Base-by-base conservation (phyloP, 1,140 invertebrate genomes). In the Pseudomyrmex sp. region DNA sequence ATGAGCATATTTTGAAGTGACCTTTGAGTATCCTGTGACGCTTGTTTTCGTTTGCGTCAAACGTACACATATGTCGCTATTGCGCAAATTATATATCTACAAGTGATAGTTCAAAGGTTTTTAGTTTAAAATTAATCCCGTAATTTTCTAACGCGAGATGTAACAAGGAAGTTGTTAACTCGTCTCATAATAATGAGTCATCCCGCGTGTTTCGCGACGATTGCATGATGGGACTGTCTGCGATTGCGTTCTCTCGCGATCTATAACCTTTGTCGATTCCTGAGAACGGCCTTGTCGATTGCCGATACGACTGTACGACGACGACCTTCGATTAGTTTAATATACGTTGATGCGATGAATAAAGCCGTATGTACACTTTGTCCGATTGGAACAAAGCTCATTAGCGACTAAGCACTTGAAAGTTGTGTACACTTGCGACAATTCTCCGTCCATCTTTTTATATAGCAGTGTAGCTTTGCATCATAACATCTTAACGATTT, bases 181-280 rank as follows among this genome's bases (percentile, higher is more conserved):
- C 73, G 79, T 75, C 72, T 59, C n/a, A 1, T 72, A 75, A 23
- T 54, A 58, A 69, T 86, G 72, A 86, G 44, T 86, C 72, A 87
- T 77, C 20, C 20, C 35, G 35, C 13, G 9, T 54, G 18, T 44
- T n/a, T 35, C 35, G 54, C 35, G 46, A 65, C n/a, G 50, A 76
- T 76, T 35, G 35, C 46, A 65, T 48, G 72, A 75, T 63, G 56
- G 2, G 15, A 59, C 9, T 18, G 58, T 63, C 44, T 9, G 13
- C 54, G 59, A 18, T 66, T 44, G 1, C 58, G 59, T 83, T 87
- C 85, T 77, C 69, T 46, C 18, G 56, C 46, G 80, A 86, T 86
- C 72, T 68, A 35, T 85, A 85, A 79, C 85, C 86, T 86, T 86
- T 77, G 75, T 86, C 85, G 73, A 77, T 69, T 65, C 74, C 70